Evolutionary conservation across 2,113 vertebrate species (phyloP), one percentile per base, ranked within the genome.

Genomic region (Dipodomys merriami): DNA sequence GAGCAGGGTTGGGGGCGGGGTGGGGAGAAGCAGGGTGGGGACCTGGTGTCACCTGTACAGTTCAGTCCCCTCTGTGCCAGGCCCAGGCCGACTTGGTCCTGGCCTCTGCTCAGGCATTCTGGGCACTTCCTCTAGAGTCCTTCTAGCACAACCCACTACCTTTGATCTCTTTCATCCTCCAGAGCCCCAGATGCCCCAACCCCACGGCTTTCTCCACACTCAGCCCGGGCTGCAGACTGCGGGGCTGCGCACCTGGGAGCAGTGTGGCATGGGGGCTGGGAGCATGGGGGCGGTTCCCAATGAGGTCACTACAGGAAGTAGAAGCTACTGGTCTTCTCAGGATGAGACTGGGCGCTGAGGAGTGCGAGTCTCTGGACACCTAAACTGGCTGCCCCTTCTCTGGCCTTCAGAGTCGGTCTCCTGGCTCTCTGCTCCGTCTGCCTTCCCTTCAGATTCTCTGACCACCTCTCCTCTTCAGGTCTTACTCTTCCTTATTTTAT

Each of bases 1-100:
- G 0, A 83, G 57, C 9, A 0, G 7, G 30, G 72, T n/a, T 29
- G 46, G 0, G 1, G 27, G 3, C 68, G 23, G 1, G 0, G 1
- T 9, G 62, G 64, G 22, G 57, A 29, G 7, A 29, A 9, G 12
- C 0, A 1, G 44, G 71, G 5, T 0, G 27, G 33, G 60, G 62
- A 16, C 11, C 6, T 0, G 5, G 27, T 12, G 77, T 71, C 13
- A 0, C 16, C 33, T 6, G 27, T 29, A n/a, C 33, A 23, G 35
- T 23, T 19, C 53, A 15, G 18, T 20, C 33, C 1, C 0, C 5
- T 1, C 15, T 20, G 16, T 27, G 64, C 53, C 20, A 23, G 18
- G 35, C 62, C 67, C 53, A 2, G 2, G 27, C 11, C 12, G 23
- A 33, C 27, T 15, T 0, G 8, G 16, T 9, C 19, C 72, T 16